Conservation (phyloP, 2,113 vertebrate species). For the Ahaetulla prasina region DNA sequence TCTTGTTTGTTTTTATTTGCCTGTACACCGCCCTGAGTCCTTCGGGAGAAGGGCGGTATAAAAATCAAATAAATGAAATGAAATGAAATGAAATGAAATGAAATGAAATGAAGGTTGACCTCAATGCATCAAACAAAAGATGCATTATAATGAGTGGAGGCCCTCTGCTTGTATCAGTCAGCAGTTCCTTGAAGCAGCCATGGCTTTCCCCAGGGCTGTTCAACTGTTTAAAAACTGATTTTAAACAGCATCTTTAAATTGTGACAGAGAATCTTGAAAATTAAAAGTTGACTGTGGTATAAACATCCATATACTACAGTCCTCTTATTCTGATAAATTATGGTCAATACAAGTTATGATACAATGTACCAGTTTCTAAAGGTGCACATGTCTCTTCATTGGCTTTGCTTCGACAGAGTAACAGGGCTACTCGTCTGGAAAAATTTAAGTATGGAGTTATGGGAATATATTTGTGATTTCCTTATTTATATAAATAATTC, state of each 20-base stretch:
- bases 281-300: background rate
- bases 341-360: background rate
- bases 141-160: background rate
- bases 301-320: background rate
- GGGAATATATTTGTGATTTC: background rate
- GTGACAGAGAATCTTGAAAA: background rate
- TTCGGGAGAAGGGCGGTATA: too few species aligned
- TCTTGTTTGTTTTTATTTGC: too few species aligned
- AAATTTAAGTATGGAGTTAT: background rate
- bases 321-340: background rate
- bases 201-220: background rate
- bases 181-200: background rate
- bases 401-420: background rate
- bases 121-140: background rate
- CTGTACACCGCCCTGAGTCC: too few species aligned
- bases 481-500: slow-evolving; percentile 5
- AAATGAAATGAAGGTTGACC: too few species aligned
- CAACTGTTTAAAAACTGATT: background rate
- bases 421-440: background rate
- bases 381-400: background rate
- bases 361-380: background rate
- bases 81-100: too few species aligned
- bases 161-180: background rate
- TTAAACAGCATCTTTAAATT: background rate
- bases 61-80: too few species aligned